Evolutionary conservation across 1,140 invertebrate genomes (phyloP), one percentile per base, ranked within the genome.

Genomic region (Aricia agestis): DNA sequence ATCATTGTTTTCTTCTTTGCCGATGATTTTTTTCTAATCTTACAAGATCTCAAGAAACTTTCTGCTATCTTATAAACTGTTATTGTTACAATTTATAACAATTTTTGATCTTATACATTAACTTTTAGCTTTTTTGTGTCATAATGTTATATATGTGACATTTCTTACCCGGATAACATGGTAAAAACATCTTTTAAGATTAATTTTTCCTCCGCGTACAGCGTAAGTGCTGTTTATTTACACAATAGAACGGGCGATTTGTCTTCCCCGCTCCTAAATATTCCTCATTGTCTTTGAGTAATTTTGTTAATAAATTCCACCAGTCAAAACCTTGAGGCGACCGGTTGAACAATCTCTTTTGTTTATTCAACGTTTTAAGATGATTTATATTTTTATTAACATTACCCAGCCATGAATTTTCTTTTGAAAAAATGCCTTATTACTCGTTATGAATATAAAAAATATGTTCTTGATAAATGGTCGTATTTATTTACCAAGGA

Each of bases 271-370:
- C 73, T 79, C 84, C 79, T 81, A 83, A 86, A 87, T 86, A 89
- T 86, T 82, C 78, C 79, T 83, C 83, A 81, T 87, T 85, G 85
- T 87, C 80, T 85, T 86, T 84, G 81, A 87, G 74, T 88, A 86
- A 88, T 87, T 87, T 77, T 80, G 76, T 84, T 87, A 85, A 88
- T 87, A 87, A 87, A 83, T 84, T 83, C 80, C 70, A 77, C 78
- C 79, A 85, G 82, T 87, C 84, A 87, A 83, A 88, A 84, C 84
- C 80, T 81, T 80, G 77, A 76, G 75, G 73, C 74, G 58, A 63
- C 68, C 18, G 71, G 76, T 81, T 79, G 78, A 77, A 81, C 78
- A 82, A 85, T 82, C 81, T 82, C 82, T 83, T 85, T 89, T 85
- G 84, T 86, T 88, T 86, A 82, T 84, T 78, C 75, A 82, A 79